Evolutionary conservation across 2,888 invertebrate genomes (phyloP).

Genomic region (Argyresthia albistria): DNA sequence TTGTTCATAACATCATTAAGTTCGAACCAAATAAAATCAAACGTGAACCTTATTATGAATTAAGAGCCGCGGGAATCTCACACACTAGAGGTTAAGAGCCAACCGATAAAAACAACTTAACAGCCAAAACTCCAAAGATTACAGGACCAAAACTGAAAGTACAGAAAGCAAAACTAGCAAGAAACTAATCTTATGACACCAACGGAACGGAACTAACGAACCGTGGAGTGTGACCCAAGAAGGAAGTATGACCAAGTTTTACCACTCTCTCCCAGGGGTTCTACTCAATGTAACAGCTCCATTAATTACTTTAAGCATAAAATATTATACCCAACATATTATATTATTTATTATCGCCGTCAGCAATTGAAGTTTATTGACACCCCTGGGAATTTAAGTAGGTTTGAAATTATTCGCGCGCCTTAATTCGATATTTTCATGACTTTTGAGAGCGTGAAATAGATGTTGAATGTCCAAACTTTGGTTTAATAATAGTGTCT

Average conservation of each 20-base stretch:
- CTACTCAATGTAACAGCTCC: conserved; percentile 13
- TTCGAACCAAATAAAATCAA: no score
- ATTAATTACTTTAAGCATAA: conserved; percentile 25
- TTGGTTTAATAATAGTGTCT: no score
- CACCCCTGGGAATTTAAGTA: conserved; percentile 5
- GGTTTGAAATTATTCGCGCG: not conserved
- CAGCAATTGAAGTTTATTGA: conserved; percentile 15
- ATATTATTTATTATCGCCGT: conserved; percentile 14
- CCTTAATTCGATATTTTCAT: conserved; percentile 8
- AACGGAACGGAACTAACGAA: conserved; percentile 21
- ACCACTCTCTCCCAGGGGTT: conserved; percentile 11
- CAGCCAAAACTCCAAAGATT: no score
- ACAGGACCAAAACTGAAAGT: conserved; percentile 13
- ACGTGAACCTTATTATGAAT: no score
- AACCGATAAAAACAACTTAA: no score
- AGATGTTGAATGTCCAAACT: no score
- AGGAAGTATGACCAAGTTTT: conserved; percentile 20
- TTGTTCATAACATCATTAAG: no score
- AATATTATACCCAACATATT: conserved; percentile 10
- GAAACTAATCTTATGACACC: conserved; percentile 27
- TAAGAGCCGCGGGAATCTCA: no score
- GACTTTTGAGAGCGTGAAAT: no score
- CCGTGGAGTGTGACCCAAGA: conserved; percentile 7
- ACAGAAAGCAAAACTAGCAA: not conserved
- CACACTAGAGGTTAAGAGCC: no score